Conservation (phyloP, 2,113 vertebrate species). For the Neotoma lepida region DNA sequence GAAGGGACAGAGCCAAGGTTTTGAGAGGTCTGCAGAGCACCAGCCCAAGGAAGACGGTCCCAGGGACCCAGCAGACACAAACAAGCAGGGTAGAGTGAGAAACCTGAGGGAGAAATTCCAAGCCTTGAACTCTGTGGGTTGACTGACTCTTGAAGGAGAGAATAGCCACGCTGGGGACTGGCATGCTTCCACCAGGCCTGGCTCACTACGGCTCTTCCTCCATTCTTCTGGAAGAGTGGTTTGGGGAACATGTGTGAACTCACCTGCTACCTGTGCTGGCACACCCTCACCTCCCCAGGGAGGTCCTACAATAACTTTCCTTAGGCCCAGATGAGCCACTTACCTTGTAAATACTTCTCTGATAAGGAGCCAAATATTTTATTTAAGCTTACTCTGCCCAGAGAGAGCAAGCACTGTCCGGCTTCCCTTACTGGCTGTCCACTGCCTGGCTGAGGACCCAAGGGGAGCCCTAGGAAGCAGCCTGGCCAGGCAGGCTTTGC, state of each 20-base stretch:
- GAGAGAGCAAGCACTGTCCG: slow-evolving; percentile 2
- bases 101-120: slow-evolving; percentile 95
- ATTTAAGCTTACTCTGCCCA: slow-evolving; percentile 68
- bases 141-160: slow-evolving; percentile 51
- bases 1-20: slow-evolving; percentile 88
- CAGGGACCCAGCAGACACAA: slow-evolving; percentile 62
- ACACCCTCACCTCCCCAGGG: too few species aligned
- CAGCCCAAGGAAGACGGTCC: slow-evolving; percentile 78
- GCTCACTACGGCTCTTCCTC: neutral
- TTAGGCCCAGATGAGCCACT: neutral
- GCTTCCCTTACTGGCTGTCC: neutral
- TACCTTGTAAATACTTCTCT: slow-evolving; percentile 56
- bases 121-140: slow-evolving; percentile 88
- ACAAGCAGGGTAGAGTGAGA: slow-evolving; percentile 89
- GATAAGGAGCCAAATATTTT: slow-evolving; percentile 59
- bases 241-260: neutral
- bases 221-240: neutral
- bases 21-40: slow-evolving; percentile 88
- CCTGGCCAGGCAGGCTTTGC: neutral
- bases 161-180: neutral
- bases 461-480: neutral
- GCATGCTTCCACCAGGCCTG: neutral
- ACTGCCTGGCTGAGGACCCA: neutral
- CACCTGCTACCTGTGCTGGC: neutral
- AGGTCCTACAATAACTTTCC: neutral